These are phyloP conservation scores for Mesorhabditis sp. DNA, from an alignment of 2,888 invertebrate genomes.

Conservation along the genomic window DNA sequence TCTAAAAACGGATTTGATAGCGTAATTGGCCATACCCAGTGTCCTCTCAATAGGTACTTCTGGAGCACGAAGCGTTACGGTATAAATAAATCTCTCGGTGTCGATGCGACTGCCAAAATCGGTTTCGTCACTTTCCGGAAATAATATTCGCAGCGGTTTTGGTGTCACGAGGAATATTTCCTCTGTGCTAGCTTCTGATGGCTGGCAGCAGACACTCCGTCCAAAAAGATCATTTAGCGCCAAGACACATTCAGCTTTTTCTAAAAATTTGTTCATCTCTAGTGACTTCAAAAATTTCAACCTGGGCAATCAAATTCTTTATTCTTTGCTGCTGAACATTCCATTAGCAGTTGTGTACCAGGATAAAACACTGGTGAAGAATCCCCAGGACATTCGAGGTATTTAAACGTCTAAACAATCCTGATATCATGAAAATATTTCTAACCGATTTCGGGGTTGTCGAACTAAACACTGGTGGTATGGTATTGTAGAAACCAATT, in stretches of 20 bases:
- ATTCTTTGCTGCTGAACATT: slow-evolving; percentile 31
- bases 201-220: neutral
- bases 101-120: neutral
- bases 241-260: slow-evolving; percentile 2
- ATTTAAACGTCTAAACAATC: neutral
- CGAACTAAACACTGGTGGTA: no score
- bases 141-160: neutral
- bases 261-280: neutral
- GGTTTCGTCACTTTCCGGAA: neutral
- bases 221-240: slow-evolving; percentile 2
- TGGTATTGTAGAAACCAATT: no score
- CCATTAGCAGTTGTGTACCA: slow-evolving; percentile 30
- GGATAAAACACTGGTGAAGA: slow-evolving; percentile 23
- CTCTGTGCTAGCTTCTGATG: neutral
- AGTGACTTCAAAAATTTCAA: neutral
- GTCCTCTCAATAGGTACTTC: neutral
- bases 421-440: no score
- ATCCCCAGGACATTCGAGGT: slow-evolving; percentile 24
- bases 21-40: neutral
- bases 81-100: neutral
- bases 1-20: neutral
- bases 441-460: no score
- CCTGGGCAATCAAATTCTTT: slow-evolving; percentile 29
- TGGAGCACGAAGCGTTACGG: neutral
- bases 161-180: neutral